These are phyloP conservation scores for Micoletzkya japonica DNA, from an alignment of 2,888 invertebrate species.

Conservation along the genomic window DNA sequence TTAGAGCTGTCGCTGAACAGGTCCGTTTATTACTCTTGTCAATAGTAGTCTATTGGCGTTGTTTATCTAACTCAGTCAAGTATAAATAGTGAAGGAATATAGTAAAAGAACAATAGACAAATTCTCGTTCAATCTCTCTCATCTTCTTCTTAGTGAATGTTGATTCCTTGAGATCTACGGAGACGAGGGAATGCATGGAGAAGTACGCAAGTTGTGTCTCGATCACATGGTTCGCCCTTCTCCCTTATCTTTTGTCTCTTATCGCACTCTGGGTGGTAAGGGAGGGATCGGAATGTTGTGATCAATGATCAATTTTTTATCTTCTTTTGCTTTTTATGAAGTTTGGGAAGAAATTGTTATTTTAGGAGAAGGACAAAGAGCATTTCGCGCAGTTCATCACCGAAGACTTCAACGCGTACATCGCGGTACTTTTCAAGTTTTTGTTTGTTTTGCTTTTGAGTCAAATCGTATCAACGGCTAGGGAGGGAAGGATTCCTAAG, in stretches of 20 bases:
- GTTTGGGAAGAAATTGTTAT: not conserved
- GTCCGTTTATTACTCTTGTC: too few relatives aligned
- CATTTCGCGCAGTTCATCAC: conserved; percentile 86
- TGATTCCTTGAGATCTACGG: conserved; percentile 83
- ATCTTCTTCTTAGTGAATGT: not conserved
- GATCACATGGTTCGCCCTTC: conserved; percentile 79
- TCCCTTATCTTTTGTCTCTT: not conserved
- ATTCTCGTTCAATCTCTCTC: conserved; percentile 5
- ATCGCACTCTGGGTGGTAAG: not conserved
- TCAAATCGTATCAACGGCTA: too few relatives aligned
- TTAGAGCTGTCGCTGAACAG: conserved; percentile 74
- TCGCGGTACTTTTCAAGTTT: conserved; percentile 67
- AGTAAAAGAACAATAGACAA: not conserved
- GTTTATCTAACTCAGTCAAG: not conserved
- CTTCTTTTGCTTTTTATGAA: not conserved
- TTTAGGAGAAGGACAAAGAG: conserved; percentile 67
- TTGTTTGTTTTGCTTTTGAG: not conserved
- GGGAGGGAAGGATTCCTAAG: too few relatives aligned
- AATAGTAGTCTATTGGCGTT: not conserved
- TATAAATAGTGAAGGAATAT: not conserved
- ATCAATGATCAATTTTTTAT: too few relatives aligned
- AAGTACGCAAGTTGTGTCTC: conserved; percentile 82
- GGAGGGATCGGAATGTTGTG: not conserved
- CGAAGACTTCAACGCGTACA: conserved; percentile 82
- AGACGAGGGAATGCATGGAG: conserved; percentile 84